phyloP scores from a whole-genome alignment of 2,113 vertebrate species.

The Conger conger region DNA sequence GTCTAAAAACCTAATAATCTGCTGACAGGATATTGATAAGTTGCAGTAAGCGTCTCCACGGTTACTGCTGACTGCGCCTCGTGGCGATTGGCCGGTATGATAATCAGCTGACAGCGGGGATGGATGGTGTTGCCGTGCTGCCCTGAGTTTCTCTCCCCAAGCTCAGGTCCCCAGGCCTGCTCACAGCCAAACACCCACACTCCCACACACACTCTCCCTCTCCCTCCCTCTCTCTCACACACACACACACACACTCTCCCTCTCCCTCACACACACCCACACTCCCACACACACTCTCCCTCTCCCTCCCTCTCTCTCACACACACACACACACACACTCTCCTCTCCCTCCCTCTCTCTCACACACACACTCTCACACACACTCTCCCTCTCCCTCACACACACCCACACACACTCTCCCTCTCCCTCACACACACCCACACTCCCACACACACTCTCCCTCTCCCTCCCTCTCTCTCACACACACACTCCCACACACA shows the following conservation, averaged over 20 bases:
- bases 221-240: not conserved
- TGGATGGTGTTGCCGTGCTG: not conserved
- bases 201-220: not conserved
- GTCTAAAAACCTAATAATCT: not conserved
- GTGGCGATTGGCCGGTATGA: not conserved
- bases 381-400: too few species aligned
- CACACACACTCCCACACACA: too few species aligned
- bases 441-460: too few species aligned
- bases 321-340: not conserved
- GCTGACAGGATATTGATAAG: not conserved
- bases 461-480: too few species aligned
- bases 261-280: too few species aligned
- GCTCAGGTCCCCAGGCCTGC: not conserved
- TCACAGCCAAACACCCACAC: not conserved
- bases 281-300: too few species aligned
- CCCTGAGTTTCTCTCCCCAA: not conserved
- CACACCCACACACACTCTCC: too few species aligned
- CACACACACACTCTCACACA: not conserved
- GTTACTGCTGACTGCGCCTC: not conserved
- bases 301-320: too few species aligned
- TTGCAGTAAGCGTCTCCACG: too few species aligned
- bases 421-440: too few species aligned
- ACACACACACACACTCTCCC: too few species aligned
- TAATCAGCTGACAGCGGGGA: not conserved
- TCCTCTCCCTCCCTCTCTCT: not conserved